These are phyloP conservation scores for Ophthalmolycus amberensis DNA, from an alignment of 2,113 vertebrate species.

Conservation along the genomic window DNA sequence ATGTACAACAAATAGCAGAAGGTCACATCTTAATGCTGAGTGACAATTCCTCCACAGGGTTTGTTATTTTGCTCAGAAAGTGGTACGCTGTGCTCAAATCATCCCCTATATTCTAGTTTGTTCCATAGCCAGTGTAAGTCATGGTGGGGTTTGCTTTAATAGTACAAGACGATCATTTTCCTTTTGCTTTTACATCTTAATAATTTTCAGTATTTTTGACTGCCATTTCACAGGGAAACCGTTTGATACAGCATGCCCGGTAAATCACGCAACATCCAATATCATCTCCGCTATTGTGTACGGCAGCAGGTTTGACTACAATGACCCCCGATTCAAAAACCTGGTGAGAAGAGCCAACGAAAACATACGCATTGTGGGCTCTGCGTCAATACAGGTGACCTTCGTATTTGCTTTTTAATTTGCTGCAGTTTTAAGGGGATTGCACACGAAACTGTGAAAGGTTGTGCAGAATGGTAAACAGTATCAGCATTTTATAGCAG, in stretches of 20 bases:
- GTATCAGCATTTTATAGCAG: not conserved
- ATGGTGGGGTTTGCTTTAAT: not conserved
- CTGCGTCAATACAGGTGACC: conserved; percentile 66
- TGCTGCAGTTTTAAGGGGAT: not conserved
- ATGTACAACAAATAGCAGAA: not conserved
- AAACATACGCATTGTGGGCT: conserved; percentile 43
- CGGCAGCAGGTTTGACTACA: conserved; percentile 81
- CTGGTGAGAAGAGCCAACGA: conserved; percentile 70
- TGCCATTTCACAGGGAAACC: conserved; percentile 66
- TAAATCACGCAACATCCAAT: conserved; percentile 79
- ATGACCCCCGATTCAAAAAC: conserved; percentile 65
- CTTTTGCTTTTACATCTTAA: not conserved
- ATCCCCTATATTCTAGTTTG: not conserved
- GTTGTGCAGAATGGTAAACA: not conserved
- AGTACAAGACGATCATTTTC: not conserved
- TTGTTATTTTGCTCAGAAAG: not conserved
- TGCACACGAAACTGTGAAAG: not conserved
- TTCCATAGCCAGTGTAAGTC: not conserved
- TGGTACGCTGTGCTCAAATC: not conserved
- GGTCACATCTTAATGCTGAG: not conserved
- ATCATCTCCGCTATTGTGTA: conserved; percentile 81
- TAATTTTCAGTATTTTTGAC: not conserved
- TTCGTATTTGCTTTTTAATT: not conserved
- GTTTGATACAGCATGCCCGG: conserved; percentile 63
- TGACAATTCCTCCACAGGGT: not conserved